phyloP scores from a whole-genome alignment of 2,888 invertebrate species.

The Hanleya hanleyi region DNA sequence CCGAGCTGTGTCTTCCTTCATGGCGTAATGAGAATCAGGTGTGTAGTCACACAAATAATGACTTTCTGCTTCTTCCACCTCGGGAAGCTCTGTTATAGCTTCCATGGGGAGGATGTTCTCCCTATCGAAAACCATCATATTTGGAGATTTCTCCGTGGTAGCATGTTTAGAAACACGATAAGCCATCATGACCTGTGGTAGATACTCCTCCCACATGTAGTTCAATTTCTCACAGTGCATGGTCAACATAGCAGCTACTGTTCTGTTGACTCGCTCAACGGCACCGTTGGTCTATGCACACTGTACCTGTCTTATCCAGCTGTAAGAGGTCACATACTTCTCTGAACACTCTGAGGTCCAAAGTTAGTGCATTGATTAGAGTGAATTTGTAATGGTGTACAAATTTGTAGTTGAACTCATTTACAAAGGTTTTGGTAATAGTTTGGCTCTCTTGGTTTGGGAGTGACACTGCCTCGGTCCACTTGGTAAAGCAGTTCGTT shows the following conservation, averaged over 20 bases:
- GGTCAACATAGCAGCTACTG: constrained; percentile 19
- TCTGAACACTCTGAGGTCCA: constrained; percentile 14
- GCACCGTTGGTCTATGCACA: constrained; percentile 27
- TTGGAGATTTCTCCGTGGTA: constrained; percentile 24
- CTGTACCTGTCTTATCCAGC: constrained; percentile 27
- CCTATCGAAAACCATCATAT: constrained; percentile 31
- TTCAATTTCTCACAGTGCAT: constrained; percentile 18
- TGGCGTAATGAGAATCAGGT: no score
- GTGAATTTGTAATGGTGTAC: constrained; percentile 18
- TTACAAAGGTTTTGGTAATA: constrained; percentile 1
- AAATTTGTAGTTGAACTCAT: constrained; percentile 16
- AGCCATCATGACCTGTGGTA: no score
- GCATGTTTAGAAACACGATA: no score
- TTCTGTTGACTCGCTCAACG: constrained; percentile 34
- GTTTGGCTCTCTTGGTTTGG: constrained; percentile 7
- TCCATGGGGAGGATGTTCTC: constrained; percentile 29
- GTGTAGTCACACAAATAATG: no score
- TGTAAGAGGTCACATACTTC: constrained; percentile 27
- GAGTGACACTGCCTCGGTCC: no score
- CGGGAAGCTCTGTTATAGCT: no score
- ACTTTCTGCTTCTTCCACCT: no score
- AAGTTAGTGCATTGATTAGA: constrained; percentile 23
- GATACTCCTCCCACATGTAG: constrained; percentile 25
- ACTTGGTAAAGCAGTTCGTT: no score
- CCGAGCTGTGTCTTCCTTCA: no score